Conservation (phyloP, 2,113 vertebrate genomes). For the Lasiurus cinereus region DNA sequence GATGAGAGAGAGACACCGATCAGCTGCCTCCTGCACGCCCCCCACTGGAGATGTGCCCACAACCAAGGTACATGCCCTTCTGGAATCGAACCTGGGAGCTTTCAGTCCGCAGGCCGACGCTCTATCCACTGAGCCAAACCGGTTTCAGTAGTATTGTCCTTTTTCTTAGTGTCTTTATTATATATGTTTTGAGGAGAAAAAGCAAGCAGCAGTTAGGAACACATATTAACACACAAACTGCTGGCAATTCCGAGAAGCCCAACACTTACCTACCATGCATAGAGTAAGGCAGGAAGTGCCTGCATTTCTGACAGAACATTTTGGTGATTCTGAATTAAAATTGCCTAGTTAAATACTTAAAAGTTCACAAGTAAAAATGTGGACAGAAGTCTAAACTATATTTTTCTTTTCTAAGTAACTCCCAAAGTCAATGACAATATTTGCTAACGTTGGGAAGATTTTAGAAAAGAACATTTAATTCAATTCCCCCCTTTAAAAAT, state of each 20-base stretch:
- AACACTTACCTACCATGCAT: background rate
- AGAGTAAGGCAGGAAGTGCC: background rate
- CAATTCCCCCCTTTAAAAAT: too few relatives aligned
- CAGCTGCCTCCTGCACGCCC: too few relatives aligned
- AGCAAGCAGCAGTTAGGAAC: background rate
- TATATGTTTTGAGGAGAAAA: background rate
- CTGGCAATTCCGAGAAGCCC: conserved; percentile 6
- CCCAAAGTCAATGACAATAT: background rate
- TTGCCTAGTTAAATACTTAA: conserved; percentile 16
- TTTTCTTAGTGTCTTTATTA: background rate
- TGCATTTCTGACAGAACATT: background rate
- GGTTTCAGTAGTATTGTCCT: background rate
- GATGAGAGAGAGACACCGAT: too few relatives aligned
- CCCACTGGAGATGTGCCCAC: too few relatives aligned
- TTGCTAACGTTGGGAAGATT: conserved; percentile 12
- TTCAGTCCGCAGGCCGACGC: too few relatives aligned
- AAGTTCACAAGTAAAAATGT: background rate
- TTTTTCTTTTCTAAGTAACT: conserved; percentile 24
- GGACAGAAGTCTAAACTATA: background rate
- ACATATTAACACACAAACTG: background rate
- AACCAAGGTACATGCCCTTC: too few relatives aligned
- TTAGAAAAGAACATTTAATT: background rate
- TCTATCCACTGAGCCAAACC: too few relatives aligned
- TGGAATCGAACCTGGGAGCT: too few relatives aligned
- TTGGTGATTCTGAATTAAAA: conserved; percentile 10